These are phyloP conservation scores for Scrobipalpa atriplicella DNA, from an alignment of 2,888 invertebrate species.

Conservation along the genomic window DNA sequence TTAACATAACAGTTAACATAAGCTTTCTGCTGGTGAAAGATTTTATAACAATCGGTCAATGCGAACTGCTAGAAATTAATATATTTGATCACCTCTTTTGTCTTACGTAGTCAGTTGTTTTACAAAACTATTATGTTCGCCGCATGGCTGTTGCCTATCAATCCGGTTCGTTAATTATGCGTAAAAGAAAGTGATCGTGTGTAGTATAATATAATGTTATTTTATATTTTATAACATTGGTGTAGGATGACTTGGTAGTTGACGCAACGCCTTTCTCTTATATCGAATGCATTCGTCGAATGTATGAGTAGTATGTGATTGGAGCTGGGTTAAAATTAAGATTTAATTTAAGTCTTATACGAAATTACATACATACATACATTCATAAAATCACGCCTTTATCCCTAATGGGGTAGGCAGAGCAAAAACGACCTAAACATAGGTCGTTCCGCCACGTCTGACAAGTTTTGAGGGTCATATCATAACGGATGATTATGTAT, in stretches of 20 bases:
- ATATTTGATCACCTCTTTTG: neutral
- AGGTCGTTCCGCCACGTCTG: too few relatives aligned
- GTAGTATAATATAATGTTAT: neutral
- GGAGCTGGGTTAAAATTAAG: too few relatives aligned
- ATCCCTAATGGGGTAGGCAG: too few relatives aligned
- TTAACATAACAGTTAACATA: neutral
- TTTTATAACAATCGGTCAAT: too few relatives aligned
- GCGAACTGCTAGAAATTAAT: neutral
- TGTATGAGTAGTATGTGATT: too few relatives aligned
- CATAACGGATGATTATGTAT: too few relatives aligned
- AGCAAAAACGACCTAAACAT: too few relatives aligned
- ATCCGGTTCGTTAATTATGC: conserved; percentile 9
- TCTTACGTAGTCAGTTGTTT: neutral
- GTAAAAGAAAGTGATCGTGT: conserved; percentile 8
- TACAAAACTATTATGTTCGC: neutral
- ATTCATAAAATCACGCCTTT: too few relatives aligned
- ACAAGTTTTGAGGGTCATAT: too few relatives aligned
- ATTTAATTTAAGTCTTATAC: too few relatives aligned
- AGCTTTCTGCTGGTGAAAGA: too few relatives aligned
- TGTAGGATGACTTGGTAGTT: conserved; percentile 6
- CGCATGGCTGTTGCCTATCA: neutral
- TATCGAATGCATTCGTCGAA: conserved; percentile 3
- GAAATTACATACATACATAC: too few relatives aligned
- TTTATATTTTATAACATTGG: conserved; percentile 1
- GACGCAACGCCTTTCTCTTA: neutral